Percentiles rank a stretch among this genome's conserved stretches.
Conservation (phyloP, 2,888 invertebrate genomes). For the Steinernema hermaphroditum region DNA sequence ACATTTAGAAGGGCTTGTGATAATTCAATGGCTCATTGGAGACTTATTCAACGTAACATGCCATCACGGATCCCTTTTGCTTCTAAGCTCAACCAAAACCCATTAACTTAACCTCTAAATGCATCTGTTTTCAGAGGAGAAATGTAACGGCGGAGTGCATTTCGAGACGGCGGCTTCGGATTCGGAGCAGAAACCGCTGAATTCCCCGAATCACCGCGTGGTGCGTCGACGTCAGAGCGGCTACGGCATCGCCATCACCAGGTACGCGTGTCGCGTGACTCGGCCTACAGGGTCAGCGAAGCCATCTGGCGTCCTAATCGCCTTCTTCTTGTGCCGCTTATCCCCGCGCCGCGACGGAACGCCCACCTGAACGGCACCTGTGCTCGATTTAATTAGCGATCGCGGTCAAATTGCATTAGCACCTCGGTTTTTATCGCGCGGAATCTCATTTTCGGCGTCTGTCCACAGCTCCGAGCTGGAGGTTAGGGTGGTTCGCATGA, state of each 20-base stretch:
- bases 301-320: background rate
- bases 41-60: too few relatives aligned
- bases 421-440: background rate
- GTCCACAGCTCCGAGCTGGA: background rate
- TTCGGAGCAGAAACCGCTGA: conserved; percentile 33
- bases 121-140: conserved; percentile 55
- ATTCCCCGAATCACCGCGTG: background rate
- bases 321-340: conserved; percentile 1
- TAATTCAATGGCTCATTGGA: too few relatives aligned
- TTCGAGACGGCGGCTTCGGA: conserved; percentile 54
- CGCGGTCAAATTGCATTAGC: background rate
- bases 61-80: too few relatives aligned
- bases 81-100: background rate
- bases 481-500: too few relatives aligned
- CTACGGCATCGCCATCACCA: conserved; percentile 65
- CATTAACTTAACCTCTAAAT: background rate
- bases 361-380: conserved; percentile 13
- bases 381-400: background rate
- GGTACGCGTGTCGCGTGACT: conserved; percentile 43
- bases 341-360: background rate
- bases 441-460: background rate
- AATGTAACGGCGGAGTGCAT: conserved; percentile 63
- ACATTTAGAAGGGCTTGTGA: too few relatives aligned
- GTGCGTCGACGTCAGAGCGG: conserved; percentile 61
- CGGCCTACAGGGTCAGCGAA: background rate